These are phyloP conservation scores for Antennarius striatus DNA, from an alignment of 2,113 vertebrate species.

Conservation along the genomic window DNA sequence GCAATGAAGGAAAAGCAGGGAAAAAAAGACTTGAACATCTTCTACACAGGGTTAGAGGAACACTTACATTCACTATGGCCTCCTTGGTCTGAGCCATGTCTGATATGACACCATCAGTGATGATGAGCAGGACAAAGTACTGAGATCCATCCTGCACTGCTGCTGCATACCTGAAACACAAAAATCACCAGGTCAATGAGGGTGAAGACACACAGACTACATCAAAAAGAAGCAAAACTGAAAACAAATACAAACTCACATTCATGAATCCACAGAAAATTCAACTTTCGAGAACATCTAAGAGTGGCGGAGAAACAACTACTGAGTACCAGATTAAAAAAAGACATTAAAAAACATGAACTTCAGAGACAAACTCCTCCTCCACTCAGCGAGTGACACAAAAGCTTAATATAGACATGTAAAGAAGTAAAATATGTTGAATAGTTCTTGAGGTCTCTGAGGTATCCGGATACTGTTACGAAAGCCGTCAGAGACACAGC, in stretches of 20 bases:
- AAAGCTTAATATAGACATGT: constrained; percentile 46
- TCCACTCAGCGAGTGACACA: constrained; percentile 24
- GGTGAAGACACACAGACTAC: not conserved
- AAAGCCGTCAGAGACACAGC: constrained; percentile 63
- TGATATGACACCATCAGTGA: constrained; percentile 95
- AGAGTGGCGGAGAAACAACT: constrained; percentile 7
- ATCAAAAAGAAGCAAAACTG: constrained; percentile 1
- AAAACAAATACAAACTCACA: constrained; percentile 1
- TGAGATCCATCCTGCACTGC: constrained; percentile 90
- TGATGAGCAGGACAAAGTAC: constrained; percentile 94
- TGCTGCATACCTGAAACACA: constrained; percentile 81
- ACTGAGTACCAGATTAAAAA: constrained; percentile 11
- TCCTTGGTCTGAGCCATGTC: constrained; percentile 99
- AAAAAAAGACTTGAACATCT: constrained; percentile 9
- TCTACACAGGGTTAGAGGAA: constrained; percentile 17
- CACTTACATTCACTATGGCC: constrained; percentile 93
- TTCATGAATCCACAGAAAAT: constrained; percentile 4
- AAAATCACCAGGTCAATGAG: not conserved
- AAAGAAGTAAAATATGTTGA: constrained; percentile 41
- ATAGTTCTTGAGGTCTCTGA: constrained; percentile 43
- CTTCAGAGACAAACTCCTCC: constrained; percentile 18
- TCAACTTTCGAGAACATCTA: constrained; percentile 6
- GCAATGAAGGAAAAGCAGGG: not conserved
- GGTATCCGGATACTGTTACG: constrained; percentile 59
- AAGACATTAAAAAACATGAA: constrained; percentile 15